Evolutionary conservation across 2,888 invertebrate genomes (phyloP).

Genomic region (Nemotelus nigrinus): DNA sequence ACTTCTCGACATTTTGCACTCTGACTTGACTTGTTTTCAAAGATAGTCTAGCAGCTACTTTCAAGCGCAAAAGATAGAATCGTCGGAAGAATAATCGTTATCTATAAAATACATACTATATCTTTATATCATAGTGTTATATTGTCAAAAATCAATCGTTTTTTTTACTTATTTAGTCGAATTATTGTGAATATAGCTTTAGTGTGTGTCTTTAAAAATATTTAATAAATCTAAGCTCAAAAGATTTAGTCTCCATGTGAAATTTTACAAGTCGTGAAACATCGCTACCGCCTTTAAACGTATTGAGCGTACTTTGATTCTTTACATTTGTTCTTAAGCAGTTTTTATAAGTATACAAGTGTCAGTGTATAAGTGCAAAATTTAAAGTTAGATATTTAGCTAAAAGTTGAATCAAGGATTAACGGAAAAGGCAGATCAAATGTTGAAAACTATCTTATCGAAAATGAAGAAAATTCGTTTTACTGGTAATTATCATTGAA

Average conservation of each 20-base stretch:
- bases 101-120: too few relatives aligned
- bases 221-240: too few relatives aligned
- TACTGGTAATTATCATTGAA: constrained; percentile 9
- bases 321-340: background rate
- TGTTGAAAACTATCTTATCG: constrained; percentile 4
- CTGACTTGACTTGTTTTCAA: background rate
- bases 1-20: background rate
- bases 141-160: too few relatives aligned
- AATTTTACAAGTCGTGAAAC: too few relatives aligned
- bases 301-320: too few relatives aligned
- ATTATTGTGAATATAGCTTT: too few relatives aligned
- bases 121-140: too few relatives aligned
- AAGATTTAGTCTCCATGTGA: too few relatives aligned
- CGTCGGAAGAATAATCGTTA: too few relatives aligned
- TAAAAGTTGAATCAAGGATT: background rate
- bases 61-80: constrained; percentile 10
- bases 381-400: background rate
- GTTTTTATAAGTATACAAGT: background rate
- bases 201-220: too few relatives aligned
- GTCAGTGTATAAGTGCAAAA: background rate
- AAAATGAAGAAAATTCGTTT: constrained; percentile 34
- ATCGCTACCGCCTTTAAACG: too few relatives aligned
- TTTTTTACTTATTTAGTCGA: too few relatives aligned
- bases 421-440: background rate
- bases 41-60: constrained; percentile 9